Percentiles rank a stretch among this genome's conserved stretches.
These are phyloP conservation scores for Lonchura striata DNA, from an alignment of 2,113 vertebrate genomes.

Conservation along the genomic window DNA sequence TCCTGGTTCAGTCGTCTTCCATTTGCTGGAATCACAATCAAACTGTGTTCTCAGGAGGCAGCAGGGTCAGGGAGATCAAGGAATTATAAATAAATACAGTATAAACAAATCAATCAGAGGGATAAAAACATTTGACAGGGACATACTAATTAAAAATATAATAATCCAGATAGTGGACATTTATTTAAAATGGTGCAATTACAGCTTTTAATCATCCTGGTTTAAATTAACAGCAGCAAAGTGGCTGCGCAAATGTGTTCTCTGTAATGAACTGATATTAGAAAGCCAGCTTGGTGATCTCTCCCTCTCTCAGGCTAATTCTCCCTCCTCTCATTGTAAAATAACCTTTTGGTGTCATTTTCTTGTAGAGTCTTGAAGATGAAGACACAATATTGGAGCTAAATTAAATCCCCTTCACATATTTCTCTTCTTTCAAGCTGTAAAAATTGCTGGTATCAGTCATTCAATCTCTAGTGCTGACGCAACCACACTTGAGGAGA, in stretches of 20 bases:
- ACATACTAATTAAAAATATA: conserved; percentile 67
- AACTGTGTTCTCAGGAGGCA: neutral
- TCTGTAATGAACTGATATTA: conserved; percentile 40
- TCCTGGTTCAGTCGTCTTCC: neutral
- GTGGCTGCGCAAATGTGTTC: neutral
- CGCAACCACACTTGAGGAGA: conserved; percentile 58
- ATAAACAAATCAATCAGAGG: conserved; percentile 67
- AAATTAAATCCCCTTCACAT: conserved; percentile 65
- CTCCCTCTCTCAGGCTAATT: conserved; percentile 19
- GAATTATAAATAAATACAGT: conserved; percentile 49
- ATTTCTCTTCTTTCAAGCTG: conserved; percentile 61
- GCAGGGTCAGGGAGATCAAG: conserved; percentile 43
- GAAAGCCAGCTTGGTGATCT: conserved; percentile 41
- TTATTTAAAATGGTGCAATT: conserved; percentile 63
- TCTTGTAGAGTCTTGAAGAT: conserved; percentile 53
- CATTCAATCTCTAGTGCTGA: conserved; percentile 61
- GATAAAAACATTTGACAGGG: conserved; percentile 54
- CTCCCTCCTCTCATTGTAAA: conserved; percentile 19
- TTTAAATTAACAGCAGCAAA: conserved; percentile 56
- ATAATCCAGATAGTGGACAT: conserved; percentile 55
- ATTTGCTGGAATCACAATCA: conserved; percentile 32
- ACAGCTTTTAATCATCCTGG: conserved; percentile 60
- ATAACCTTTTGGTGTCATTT: conserved; percentile 58
- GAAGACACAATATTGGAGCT: conserved; percentile 59
- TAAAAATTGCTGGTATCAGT: conserved; percentile 67